These are phyloP conservation scores for Ornithoptera priamus DNA, from an alignment of 2,888 invertebrate species.

Conservation along the genomic window DNA sequence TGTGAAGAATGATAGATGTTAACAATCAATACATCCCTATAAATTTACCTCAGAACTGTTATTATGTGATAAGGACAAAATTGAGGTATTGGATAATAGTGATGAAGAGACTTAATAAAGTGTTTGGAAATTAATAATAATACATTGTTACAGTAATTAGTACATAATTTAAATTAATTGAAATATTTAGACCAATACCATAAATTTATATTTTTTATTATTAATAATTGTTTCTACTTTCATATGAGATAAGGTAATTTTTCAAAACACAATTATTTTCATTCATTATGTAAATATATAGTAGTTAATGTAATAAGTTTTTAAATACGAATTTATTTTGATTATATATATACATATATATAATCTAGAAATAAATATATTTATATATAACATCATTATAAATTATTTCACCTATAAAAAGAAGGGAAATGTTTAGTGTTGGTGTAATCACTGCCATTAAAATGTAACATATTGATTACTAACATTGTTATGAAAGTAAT, in stretches of 20 bases:
- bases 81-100: conserved; percentile 71
- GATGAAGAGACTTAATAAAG: conserved; percentile 50
- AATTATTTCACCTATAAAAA: not conserved
- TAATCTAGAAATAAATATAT: too few species aligned
- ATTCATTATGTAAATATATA: too few species aligned
- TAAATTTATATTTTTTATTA: too few species aligned
- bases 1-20: conserved; percentile 84
- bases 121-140: not conserved
- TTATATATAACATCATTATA: not conserved
- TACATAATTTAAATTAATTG: not conserved
- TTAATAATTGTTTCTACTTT: too few species aligned
- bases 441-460: not conserved
- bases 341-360: too few species aligned
- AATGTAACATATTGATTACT: not conserved
- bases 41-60: conserved; percentile 76
- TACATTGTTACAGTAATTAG: not conserved
- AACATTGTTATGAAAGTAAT: not conserved
- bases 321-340: too few species aligned
- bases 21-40: conserved; percentile 76
- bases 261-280: too few species aligned
- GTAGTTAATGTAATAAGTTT: too few species aligned
- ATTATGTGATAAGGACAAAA: conserved; percentile 54
- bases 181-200: too few species aligned
- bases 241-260: too few species aligned
- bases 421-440: not conserved